Evolutionary conservation across 2,888 invertebrate genomes (phyloP).

Genomic region (Nomada goodeniana): DNA sequence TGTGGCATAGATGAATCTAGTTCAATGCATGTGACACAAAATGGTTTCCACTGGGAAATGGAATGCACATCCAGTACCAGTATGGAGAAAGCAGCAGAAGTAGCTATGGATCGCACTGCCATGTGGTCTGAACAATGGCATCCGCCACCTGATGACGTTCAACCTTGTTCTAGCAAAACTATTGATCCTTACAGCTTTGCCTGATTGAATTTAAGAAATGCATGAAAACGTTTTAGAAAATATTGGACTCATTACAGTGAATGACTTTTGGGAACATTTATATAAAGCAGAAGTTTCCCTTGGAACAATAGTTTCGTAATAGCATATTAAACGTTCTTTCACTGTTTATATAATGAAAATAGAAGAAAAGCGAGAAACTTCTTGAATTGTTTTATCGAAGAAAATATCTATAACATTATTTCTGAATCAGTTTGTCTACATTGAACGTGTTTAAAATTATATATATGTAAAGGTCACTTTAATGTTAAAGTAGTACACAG

Average conservation of each 20-base stretch:
- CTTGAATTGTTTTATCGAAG: conserved; percentile 17
- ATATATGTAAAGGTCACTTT: conserved; percentile 32
- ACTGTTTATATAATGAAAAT: conserved; percentile 24
- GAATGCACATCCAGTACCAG: conserved; percentile 72
- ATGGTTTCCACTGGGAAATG: conserved; percentile 80
- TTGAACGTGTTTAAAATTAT: conserved; percentile 35
- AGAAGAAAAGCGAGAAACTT: neutral
- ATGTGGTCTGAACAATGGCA: conserved; percentile 80
- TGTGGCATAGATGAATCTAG: conserved; percentile 65
- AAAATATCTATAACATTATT: conserved; percentile 14
- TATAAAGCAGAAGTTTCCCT: conserved; percentile 53
- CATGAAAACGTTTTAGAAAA: conserved; percentile 40
- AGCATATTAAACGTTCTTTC: conserved; percentile 26
- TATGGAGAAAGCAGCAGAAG: conserved; percentile 72
- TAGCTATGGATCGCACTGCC: conserved; percentile 74
- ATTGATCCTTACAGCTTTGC: conserved; percentile 81
- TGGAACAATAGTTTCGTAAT: conserved; percentile 45
- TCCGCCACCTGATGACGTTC: conserved; percentile 80
- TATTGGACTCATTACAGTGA: conserved; percentile 42
- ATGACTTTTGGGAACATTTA: conserved; percentile 62
- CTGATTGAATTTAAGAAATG: conserved; percentile 66
- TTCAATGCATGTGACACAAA: conserved; percentile 75
- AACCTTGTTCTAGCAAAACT: conserved; percentile 83
- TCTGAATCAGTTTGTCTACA: conserved; percentile 27
- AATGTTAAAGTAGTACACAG: conserved; percentile 50